A percentile compares a stretch with the other conserved stretches of the same genome.
Evolutionary conservation across 2,888 invertebrate species (phyloP).

Genomic region (Yponomeuta cagnagella): DNA sequence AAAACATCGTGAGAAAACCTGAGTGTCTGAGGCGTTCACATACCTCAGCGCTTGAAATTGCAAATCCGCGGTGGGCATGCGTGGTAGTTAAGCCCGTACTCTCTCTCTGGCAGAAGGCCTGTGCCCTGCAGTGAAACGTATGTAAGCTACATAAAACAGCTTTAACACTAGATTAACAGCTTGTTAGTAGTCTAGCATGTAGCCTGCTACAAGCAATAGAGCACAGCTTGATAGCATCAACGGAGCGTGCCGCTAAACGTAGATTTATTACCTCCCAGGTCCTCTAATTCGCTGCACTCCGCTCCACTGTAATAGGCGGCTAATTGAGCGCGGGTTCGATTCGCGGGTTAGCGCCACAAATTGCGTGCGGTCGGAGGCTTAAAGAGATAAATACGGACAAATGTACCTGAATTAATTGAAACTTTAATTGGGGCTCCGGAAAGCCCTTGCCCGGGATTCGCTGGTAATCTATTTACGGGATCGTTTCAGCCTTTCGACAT

Average conservation of each 20-base stretch:
- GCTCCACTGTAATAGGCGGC: background rate
- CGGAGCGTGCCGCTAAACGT: background rate
- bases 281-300: background rate
- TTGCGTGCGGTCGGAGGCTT: background rate
- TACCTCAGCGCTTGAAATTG: too few relatives aligned
- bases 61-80: too few relatives aligned
- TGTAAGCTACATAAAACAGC: too few relatives aligned
- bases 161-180: too few relatives aligned
- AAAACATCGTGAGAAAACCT: too few relatives aligned
- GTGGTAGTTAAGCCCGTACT: too few relatives aligned
- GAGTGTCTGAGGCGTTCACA: too few relatives aligned
- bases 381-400: background rate
- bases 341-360: background rate
- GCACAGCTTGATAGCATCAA: background rate
- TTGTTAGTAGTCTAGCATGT: background rate
- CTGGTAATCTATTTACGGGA: background rate
- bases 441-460: background rate
- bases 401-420: background rate
- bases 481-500: background rate
- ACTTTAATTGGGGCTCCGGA: background rate
- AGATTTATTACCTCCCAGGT: background rate
- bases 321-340: slow-evolving; percentile 1
- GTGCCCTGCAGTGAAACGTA: too few relatives aligned
- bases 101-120: too few relatives aligned
- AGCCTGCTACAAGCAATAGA: background rate